These are phyloP conservation scores for Lysandra bellargus DNA, from an alignment of 2,888 invertebrate genomes.

Conservation along the genomic window DNA sequence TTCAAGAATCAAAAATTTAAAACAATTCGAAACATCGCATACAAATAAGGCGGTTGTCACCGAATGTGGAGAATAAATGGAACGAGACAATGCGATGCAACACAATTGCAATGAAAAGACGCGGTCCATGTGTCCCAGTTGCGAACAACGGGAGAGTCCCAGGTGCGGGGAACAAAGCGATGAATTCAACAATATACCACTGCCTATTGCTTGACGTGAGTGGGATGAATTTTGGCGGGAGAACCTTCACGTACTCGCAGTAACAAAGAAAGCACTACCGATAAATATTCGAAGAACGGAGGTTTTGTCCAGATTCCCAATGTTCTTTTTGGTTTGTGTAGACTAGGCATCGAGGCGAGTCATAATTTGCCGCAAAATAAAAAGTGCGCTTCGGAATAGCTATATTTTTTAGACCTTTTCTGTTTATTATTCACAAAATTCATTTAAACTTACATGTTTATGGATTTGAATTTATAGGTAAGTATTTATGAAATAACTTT, in stretches of 20 bases:
- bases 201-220: conserved; percentile 51
- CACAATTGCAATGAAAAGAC: conserved; percentile 77
- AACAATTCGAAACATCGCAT: conserved; percentile 32
- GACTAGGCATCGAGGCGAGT: neutral
- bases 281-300: conserved; percentile 6
- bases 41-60: conserved; percentile 54
- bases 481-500: too few relatives aligned
- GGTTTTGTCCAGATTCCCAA: neutral
- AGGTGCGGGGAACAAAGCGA: conserved; percentile 63
- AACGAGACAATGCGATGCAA: conserved; percentile 69
- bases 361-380: conserved; percentile 8
- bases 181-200: conserved; percentile 56
- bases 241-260: conserved; percentile 19
- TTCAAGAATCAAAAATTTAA: conserved; percentile 17
- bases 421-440: neutral
- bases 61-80: conserved; percentile 60
- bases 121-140: conserved; percentile 68
- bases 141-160: conserved; percentile 67
- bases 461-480: too few relatives aligned
- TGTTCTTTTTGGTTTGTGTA: neutral
- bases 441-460: neutral
- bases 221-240: conserved; percentile 40
- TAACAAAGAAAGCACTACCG: conserved; percentile 1
- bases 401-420: neutral
- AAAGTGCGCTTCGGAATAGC: neutral